Evolutionary conservation across 2,113 vertebrate species (phyloP).

Genomic region (Petaurus breviceps): DNA sequence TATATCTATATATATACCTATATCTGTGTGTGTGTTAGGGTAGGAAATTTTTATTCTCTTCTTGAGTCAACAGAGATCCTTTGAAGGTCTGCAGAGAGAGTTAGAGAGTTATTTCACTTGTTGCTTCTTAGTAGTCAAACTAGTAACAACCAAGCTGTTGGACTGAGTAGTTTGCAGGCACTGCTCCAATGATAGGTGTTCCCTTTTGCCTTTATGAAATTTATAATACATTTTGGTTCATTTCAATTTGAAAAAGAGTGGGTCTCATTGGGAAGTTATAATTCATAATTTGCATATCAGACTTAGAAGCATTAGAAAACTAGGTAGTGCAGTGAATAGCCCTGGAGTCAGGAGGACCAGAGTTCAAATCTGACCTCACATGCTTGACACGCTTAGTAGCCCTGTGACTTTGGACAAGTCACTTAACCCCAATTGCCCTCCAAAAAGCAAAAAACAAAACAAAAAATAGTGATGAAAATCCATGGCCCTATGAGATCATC

Average conservation of each 20-base stretch:
- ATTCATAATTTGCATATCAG: background rate
- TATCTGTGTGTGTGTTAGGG: background rate
- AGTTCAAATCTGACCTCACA: no score
- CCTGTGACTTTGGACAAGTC: no score
- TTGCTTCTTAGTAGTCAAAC: background rate
- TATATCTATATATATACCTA: no score
- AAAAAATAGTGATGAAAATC: conserved; percentile 15
- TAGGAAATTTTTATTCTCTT: background rate
- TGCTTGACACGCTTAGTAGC: no score
- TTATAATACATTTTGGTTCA: background rate
- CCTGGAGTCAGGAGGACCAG: no score
- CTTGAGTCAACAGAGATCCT: no score
- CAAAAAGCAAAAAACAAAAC: no score
- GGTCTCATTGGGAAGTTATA: background rate
- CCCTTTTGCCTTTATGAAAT: conserved; percentile 5
- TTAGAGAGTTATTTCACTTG: background rate
- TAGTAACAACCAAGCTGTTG: background rate
- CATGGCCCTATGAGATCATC: background rate
- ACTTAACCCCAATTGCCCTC: no score
- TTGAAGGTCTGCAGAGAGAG: no score
- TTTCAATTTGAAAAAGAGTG: background rate
- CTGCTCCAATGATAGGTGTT: background rate
- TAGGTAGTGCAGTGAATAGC: background rate
- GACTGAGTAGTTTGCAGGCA: background rate
- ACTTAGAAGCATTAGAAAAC: conserved; percentile 30